Percentiles rank a stretch among this genome's conserved stretches.
phyloP scores from a whole-genome alignment of 2,113 vertebrate genomes.

The Alethe diademata region DNA sequence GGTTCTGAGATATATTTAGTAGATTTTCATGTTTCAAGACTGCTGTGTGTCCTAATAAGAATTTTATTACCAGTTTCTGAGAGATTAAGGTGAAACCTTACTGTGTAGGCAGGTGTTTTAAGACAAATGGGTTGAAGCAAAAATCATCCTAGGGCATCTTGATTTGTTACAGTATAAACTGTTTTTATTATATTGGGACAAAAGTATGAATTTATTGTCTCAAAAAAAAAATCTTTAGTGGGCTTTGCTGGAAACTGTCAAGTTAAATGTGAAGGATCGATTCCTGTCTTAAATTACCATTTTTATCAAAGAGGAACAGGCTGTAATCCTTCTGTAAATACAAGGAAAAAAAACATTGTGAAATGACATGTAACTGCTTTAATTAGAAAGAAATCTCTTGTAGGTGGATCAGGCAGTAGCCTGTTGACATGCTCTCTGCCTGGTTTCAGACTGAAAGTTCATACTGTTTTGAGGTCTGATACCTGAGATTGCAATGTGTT shows the following conservation, averaged over 20 bases:
- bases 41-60: background rate
- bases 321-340: slow-evolving; percentile 5
- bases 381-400: slow-evolving; percentile 4
- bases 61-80: background rate
- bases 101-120: background rate
- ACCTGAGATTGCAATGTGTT: background rate
- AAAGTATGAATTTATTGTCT: background rate
- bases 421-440: background rate
- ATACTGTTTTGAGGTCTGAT: background rate
- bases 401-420: background rate
- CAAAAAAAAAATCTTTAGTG: background rate
- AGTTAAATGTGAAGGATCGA: background rate
- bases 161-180: background rate
- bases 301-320: background rate
- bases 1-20: background rate
- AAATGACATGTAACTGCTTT: background rate
- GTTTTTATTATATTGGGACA: background rate
- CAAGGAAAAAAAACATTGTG: background rate
- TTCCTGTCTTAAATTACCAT: background rate
- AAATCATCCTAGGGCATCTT: background rate
- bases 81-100: background rate
- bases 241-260: background rate
- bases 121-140: background rate
- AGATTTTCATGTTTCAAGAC: background rate
- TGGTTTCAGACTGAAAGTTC: background rate